phyloP scores from a whole-genome alignment of 1,140 invertebrate species.

The Drosophila rhopaloa region DNA sequence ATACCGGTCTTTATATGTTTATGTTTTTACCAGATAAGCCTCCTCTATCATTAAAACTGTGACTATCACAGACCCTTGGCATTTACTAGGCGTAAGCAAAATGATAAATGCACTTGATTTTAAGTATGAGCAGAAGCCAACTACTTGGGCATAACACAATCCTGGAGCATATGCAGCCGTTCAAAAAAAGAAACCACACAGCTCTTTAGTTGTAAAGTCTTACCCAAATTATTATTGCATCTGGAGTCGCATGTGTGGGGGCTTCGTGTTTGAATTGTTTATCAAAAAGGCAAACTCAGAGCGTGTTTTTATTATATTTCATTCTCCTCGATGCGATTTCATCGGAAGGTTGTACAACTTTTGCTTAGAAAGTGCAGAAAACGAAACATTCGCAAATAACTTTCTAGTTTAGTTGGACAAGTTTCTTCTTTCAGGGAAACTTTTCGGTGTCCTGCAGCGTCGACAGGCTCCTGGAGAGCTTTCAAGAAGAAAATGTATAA shows the following conservation, averaged over 20 bases:
- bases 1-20: no score
- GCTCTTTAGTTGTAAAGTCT: slow-evolving; percentile 2
- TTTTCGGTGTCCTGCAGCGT: slow-evolving; percentile 50
- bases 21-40: neutral
- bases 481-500: slow-evolving; percentile 24
- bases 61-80: no score
- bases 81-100: neutral
- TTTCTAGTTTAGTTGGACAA: slow-evolving; percentile 47
- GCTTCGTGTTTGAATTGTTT: slow-evolving; percentile 44
- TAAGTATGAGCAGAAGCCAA: neutral
- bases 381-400: slow-evolving; percentile 46
- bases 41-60: no score
- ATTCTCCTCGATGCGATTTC: slow-evolving; percentile 26
- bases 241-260: slow-evolving; percentile 12
- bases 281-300: slow-evolving; percentile 39
- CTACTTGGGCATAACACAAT: neutral
- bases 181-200: neutral
- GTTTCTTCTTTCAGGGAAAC: slow-evolving; percentile 38
- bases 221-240: slow-evolving; percentile 33
- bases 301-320: slow-evolving; percentile 36
- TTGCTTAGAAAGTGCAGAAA: slow-evolving; percentile 33
- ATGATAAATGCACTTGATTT: neutral
- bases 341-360: slow-evolving; percentile 15
- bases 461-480: slow-evolving; percentile 16
- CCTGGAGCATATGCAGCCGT: no score